Evolutionary conservation across 2,888 invertebrate genomes (phyloP).

Genomic region (Drosophila prolongata): DNA sequence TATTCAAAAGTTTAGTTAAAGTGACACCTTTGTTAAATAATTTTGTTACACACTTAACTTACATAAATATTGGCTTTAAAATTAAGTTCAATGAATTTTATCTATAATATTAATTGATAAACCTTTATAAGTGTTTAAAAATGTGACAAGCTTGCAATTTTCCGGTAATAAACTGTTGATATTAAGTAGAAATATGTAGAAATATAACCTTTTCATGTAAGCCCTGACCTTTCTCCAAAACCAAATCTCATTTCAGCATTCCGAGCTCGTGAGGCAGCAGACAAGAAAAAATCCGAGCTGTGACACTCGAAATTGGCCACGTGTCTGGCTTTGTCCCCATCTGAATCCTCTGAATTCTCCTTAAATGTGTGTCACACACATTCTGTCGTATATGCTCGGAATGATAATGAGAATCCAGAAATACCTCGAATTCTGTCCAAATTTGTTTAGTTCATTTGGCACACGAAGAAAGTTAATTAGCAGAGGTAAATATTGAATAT

Average conservation of each 20-base stretch:
- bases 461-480: constrained; percentile 33
- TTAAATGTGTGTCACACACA: constrained; percentile 22
- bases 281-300: constrained; percentile 5
- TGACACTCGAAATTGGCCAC: constrained; percentile 32
- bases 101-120: no score
- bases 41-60: not conserved
- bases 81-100: no score
- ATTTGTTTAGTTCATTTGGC: constrained; percentile 28
- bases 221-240: not conserved
- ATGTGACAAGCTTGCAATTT: no score
- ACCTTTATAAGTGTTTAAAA: no score
- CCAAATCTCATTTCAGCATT: constrained; percentile 11
- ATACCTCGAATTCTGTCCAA: constrained; percentile 19
- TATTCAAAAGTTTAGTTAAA: not conserved
- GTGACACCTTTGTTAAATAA: not conserved
- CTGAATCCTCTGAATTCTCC: not conserved
- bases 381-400: constrained; percentile 28
- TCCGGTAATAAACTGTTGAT: no score
- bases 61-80: no score
- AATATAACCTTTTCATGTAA: not conserved
- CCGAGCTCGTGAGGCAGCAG: not conserved
- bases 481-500: constrained; percentile 21
- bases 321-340: constrained; percentile 15
- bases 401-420: constrained; percentile 42
- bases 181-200: no score